Base-by-base conservation (phyloP, 1,140 invertebrate species). In the Zaprionus africanus region DNA sequence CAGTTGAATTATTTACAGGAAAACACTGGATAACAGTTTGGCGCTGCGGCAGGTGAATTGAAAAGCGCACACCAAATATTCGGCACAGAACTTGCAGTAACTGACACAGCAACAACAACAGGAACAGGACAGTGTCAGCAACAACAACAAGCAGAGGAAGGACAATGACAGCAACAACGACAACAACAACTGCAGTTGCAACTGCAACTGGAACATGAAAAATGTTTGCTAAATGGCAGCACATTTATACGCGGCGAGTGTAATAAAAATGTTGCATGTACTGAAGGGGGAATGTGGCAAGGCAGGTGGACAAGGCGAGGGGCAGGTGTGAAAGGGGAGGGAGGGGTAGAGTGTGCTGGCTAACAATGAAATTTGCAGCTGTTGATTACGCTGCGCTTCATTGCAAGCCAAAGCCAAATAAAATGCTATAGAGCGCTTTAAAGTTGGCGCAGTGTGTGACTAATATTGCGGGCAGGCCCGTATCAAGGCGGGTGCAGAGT, bases 1-100 rank as follows among this genome's bases (percentile, higher is more conserved):
- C 84, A 83, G 74, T 51, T 88, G 81, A 83, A 87, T 83, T 83
- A 83, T 88, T 88, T 87, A 78, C 64, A 76, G 78, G 74, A 83
- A 80, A 83, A 71, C 70, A 67, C 66, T 61, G 64, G 78, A 83
- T 73, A 88, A 78, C 78, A 74, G 56, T 82, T 73, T 54, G 54
- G 59, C 53, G 68, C 43, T 62, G 70, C 43, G 62, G 65, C 79
- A 65, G 73, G 60, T 80, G 60, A 74, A 60, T 46, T 43, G 53
- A 70, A 57, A 49, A 58, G 34, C 61, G 54, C 26, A 75, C 53
- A 53, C 28, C 43, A 67, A 78, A 62, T 51, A 36, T 58, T 38
- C 46, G 34, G 49, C 51, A 12, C 60, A 46, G 69, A 78, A 74
- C 69, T 49, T 69, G 69, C 69, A 74, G 61, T 22, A 51, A 43